Base-by-base conservation (phyloP, 2,888 invertebrate genomes). In the Gymnocheta viridis region DNA sequence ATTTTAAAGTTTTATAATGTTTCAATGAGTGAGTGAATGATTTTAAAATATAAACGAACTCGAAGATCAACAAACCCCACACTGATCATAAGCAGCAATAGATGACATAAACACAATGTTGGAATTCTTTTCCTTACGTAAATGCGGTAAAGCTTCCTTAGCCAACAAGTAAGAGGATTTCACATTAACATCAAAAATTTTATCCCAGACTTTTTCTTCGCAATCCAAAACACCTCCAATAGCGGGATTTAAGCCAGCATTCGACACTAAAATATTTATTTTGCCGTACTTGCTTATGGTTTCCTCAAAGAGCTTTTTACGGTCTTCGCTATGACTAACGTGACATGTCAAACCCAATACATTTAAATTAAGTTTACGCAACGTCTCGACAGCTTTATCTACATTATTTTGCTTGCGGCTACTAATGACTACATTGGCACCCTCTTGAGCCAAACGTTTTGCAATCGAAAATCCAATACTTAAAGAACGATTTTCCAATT, bases 121-220 rank as follows among this genome's bases (percentile, higher is more conserved):
- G 17, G 98, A 97, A 38, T 95, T 95, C 78, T 96, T 95, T 88
- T 96, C 94, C 90, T 96, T 94, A 78, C 95, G 93, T 82, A 99
- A 92, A 89, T 96, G 94, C 0, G 99, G 98, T 51, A 97, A 93
- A 12, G 96, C 95, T 93, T 98, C 97, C 92, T 98, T 96, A 19
- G 97, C 96, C 64, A 99, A 91, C 85, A 98, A 92, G 93, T 95
- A 98, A 0, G 97, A 94, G 72, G 96, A 93, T 92, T 98, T 99
- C 0, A 99, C 97, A 93, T 99, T 99, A 0, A 96, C 94, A 84
- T 99, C 98, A 92, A 99, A 98, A 89, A 98, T 97, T 94, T 98
- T 98, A 91, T 98, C 98, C 98, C 98, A 99, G 0, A 94, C 94
- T 56, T 93, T 92, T 92, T 98, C 98, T n/a, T 95, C 93, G 74